Evolutionary conservation across 2,888 invertebrate species (phyloP).

Genomic region (Morpho helenor): DNA sequence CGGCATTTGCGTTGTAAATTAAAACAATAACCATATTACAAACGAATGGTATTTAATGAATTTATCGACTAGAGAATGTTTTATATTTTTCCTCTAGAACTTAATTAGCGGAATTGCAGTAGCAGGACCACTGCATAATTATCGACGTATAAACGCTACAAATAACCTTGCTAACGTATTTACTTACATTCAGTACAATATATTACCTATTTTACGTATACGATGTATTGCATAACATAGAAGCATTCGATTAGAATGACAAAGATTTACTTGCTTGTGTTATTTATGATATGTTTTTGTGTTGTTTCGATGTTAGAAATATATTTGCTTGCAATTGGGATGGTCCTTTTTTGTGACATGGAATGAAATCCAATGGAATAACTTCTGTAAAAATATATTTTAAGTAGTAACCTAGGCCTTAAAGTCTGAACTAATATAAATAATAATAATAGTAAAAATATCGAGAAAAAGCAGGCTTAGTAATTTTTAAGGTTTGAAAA

Average conservation of each 20-base stretch:
- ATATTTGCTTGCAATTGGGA: too few relatives aligned
- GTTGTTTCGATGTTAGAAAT: too few relatives aligned
- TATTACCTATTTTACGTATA: constrained; percentile 20
- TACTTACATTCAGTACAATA: constrained; percentile 38
- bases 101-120: constrained; percentile 33
- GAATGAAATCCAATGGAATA: too few relatives aligned
- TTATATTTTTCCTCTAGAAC: constrained; percentile 34
- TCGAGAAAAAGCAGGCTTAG: too few relatives aligned
- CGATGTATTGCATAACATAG: not conserved
- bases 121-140: constrained; percentile 51
- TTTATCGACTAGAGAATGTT: constrained; percentile 21
- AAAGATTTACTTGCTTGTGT: constrained; percentile 1
- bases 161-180: constrained; percentile 62
- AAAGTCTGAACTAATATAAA: too few relatives aligned
- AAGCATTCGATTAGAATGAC: constrained; percentile 7
- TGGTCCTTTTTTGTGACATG: too few relatives aligned
- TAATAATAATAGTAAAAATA: too few relatives aligned
- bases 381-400: too few relatives aligned
- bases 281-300: not conserved
- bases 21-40: constrained; percentile 12
- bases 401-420: too few relatives aligned
- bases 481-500: too few relatives aligned
- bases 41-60: constrained; percentile 22
- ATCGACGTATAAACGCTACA: constrained; percentile 51
- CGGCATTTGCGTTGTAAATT: constrained; percentile 1